Base-by-base conservation (phyloP, 2,888 invertebrate genomes). In the Shargacucullia verbasci region DNA sequence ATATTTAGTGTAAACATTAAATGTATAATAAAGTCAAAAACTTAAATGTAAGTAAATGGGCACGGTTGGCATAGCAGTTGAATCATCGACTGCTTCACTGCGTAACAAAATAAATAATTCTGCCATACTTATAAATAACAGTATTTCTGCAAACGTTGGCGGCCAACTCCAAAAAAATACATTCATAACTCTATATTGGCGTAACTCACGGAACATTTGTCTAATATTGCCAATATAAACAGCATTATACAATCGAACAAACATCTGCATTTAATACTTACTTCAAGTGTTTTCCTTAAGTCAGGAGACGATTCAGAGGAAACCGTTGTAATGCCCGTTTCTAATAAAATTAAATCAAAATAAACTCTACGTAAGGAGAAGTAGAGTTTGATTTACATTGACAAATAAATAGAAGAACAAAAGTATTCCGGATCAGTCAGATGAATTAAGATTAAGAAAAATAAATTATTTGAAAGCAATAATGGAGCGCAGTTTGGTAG, bases 381-480 rank as follows among this genome's bases (percentile, higher is more conserved):
- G 0, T 45, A 65, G 12, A 37, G 37, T n/a, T 45, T 8, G 20
- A 34, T 15, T 37, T 59, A 8, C 3, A 7, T 15, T 37, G 33
- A 6, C 29, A 14, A 43, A 20, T 40, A 12, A 31, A 12, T 15
- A 0, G 8, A 15, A 39, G 11, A 44, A 63, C 33, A 52, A 65
- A 58, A 20, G 39, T 35, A 37, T 29, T 39, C 14, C 14, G 7
- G 27, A 40, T 12, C 31, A 31, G 27, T 34, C 37, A 52, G 65
- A 65, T 65, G 59, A 64, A 64, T 65, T 65, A 47, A 44, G 59
- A 59, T 64, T 45, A 40, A 20, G 33, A 52, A 63, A 53, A 59
- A 14, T 14, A 58, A n/a, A 52, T 40, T 0, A 37, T 52, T 52
- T 45, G 12, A 45, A 48, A 63, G 39, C n/a, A 64, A 48, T 37